Base-by-base conservation (phyloP, 2,113 vertebrate species). In the Labeo catla region DNA sequence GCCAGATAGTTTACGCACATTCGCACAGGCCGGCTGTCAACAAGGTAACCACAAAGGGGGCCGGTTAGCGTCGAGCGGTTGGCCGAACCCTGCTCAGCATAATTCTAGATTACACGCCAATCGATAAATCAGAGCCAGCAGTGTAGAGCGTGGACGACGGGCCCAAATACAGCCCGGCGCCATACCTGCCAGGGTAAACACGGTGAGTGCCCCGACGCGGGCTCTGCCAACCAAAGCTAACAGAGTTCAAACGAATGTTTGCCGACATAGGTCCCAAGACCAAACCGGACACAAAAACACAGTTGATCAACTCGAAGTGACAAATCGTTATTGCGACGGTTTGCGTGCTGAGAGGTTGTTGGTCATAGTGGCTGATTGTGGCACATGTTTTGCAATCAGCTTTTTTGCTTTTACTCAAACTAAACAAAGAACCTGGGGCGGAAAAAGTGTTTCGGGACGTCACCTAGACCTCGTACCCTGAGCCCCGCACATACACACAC, bases 1-100 rank as follows among this genome's bases (percentile, higher is more conserved):
- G 80, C 8, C 39, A 15, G 12, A 82, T 19, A 36, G 13, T 39
- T 82, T 68, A 23, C 47, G 45, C 80, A 78, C 28, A 73, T 81
- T 54, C 47, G 43, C 39, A 76, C 78, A 68, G 89, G 86, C 91
- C 90, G 87, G 92, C 93, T 88, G 92, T 91, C 90, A 90, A 88
- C 72, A 70, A 84, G 87, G 57, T 79, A 82, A 92, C 89, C 93
- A 88, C 93, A 93, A 92, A 87, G 86, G 88, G 89, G 16, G 79
- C 86, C 10, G 50, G 83, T 77, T 93, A 93, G 95, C 94, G 95
- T 88, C 94, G 95, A 94, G 86, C 83, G 88, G 84, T 92, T 93
- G 94, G 91, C 89, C 91, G 92, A 94, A 94, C 90, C 93, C 85
- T 91, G 91, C 88, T 93, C 90, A 88, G 92, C 90, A 88, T 91